Conservation (phyloP, 2,797 vertebrate species). For the Macropodus opercularis region DNA sequence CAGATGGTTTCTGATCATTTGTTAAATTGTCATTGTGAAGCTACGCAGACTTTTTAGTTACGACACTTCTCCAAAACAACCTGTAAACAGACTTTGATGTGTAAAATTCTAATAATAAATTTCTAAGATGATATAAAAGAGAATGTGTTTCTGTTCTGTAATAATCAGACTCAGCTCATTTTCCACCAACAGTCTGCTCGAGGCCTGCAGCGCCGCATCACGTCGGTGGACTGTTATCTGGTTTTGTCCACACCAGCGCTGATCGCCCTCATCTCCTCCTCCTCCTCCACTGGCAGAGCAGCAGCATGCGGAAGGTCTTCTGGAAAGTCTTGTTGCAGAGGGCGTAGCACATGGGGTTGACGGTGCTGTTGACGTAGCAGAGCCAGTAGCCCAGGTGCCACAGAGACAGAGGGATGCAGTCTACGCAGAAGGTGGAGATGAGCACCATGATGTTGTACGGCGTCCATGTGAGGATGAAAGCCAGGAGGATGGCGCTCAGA, state of each 20-base stretch:
- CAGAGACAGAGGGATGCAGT: constrained; percentile 90
- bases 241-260: constrained; percentile 91
- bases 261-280: constrained; percentile 87
- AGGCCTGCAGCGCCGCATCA: constrained; percentile 8
- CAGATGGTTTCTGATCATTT: no score
- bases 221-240: constrained; percentile 59
- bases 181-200: constrained; percentile 29
- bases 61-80: no score
- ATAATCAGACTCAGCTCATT: constrained; percentile 21
- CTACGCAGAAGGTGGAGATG: constrained; percentile 93
- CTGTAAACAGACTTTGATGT: background rate
- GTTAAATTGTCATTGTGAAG: no score
- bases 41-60: no score
- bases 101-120: constrained; percentile 16
- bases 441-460: constrained; percentile 99
- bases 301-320: constrained; percentile 96
- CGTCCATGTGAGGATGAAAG: constrained; percentile 98
- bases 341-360: constrained; percentile 99
- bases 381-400: constrained; percentile 99
- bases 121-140: constrained; percentile 20
- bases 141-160: constrained; percentile 18
- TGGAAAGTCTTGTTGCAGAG: constrained; percentile 99
- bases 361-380: constrained; percentile 98
- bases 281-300: constrained; percentile 95
- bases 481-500: constrained; percentile 95